Evolutionary conservation across 1,140 invertebrate genomes (phyloP), one percentile per base, ranked within the genome.

Genomic region (Helicoverpa armigera): DNA sequence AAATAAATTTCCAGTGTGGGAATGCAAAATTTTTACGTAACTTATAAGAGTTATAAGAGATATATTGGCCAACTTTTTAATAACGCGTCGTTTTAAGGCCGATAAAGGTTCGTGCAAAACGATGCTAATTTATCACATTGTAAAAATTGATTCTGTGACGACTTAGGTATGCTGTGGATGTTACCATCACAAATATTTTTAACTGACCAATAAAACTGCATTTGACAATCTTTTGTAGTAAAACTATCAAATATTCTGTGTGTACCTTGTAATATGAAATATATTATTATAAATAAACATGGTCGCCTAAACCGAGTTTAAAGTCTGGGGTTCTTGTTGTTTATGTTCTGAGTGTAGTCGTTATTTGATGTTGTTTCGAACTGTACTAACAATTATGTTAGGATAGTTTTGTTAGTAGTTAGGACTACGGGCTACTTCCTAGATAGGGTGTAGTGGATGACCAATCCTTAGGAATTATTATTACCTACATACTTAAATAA

Each of bases 381-480:
- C 58, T 31, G 58, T 11, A 31, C 12, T 31, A 61, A 61, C 58
- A 58, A 23, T 23, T 31, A 29, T 23, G 11, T 31, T 23, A 29
- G 16, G 10, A 2, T 61, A 13, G 10, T 60, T 60, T 60, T 60
- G 58, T 60, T 60, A 2, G 58, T 29, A 60, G 58, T 29, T 31
- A 29, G 23, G 5, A 29, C 23, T 23, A 23, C 11, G 58, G 23
- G 13, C 58, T 31, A 29, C 58, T 29, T 61, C 23, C 29, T 61
- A 61, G 18, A 16, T 69, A 69, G 18, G 43, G 16, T 50, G 16
- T 67, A 67, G 63, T 50, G 16, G 43, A 23, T 67, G 43, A 50
- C 63, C 16, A 43, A 50, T 67, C 43, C n/a, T 18, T 67, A 50
- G 48, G n/a, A 13, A 31, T 23, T 58, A 56, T 54, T 56, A 61